A percentile compares a stretch with the other conserved stretches of the same genome.
phyloP scores from a whole-genome alignment of 2,113 vertebrate species.

The Eretmochelys imbricata region DNA sequence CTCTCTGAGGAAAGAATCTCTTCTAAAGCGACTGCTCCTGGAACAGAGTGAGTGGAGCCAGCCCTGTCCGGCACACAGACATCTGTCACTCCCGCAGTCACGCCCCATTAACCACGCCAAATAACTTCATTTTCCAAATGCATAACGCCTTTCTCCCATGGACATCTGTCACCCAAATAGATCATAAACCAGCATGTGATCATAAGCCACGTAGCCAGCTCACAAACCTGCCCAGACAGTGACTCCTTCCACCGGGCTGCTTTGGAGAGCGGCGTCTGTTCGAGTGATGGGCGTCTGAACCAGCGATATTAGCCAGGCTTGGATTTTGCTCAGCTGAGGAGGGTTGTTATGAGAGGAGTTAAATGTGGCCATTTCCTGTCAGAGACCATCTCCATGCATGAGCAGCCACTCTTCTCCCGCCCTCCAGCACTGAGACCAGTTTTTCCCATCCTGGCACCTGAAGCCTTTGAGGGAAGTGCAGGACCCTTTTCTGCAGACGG shows the following conservation, averaged over 20 bases:
- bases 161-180: constrained; percentile 50
- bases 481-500: not conserved
- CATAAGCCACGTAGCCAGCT: not conserved
- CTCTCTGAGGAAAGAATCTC: not conserved
- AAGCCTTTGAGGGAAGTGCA: not conserved
- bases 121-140: constrained; percentile 65
- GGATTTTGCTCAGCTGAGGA: not conserved
- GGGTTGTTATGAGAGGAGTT: too few species aligned
- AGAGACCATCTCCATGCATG: too few species aligned
- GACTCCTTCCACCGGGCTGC: not conserved
- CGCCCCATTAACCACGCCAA: constrained; percentile 30
- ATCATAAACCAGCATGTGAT: not conserved
- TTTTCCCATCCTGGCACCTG: too few species aligned
- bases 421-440: not conserved
- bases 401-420: too few species aligned
- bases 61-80: constrained; percentile 13
- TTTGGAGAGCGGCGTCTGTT: not conserved
- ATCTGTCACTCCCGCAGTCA: constrained; percentile 53
- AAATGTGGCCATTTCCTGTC: too few species aligned
- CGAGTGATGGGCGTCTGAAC: not conserved
- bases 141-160: constrained; percentile 37
- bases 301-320: not conserved
- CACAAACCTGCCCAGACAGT: constrained; percentile 10
- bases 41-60: not conserved
- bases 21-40: not conserved